A percentile compares a stretch with the other conserved stretches of the same genome.
phyloP scores from a whole-genome alignment of 2,113 vertebrate species.

The Psittacus erithacus region DNA sequence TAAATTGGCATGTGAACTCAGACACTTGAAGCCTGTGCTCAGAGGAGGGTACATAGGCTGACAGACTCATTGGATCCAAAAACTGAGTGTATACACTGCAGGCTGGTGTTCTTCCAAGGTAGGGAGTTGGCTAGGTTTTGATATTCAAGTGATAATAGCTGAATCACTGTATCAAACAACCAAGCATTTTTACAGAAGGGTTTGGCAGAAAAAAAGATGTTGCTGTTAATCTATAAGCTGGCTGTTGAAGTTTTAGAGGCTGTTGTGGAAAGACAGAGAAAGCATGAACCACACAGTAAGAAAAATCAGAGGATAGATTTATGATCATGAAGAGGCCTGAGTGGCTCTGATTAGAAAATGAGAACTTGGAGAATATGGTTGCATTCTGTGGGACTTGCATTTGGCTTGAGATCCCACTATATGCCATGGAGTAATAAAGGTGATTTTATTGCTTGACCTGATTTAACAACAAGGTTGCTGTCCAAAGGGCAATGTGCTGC shows the following conservation, averaged over 20 bases:
- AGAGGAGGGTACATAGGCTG: not conserved
- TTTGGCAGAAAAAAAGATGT: slow-evolving; percentile 22
- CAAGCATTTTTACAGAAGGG: not conserved
- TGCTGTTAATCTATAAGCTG: slow-evolving; percentile 1
- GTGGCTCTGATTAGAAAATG: not conserved
- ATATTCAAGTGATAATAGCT: slow-evolving; percentile 35
- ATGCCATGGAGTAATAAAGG: not conserved
- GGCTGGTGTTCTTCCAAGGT: not conserved
- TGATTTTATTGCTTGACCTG: not conserved
- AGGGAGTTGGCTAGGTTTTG: not conserved
- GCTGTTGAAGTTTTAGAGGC: slow-evolving; percentile 18
- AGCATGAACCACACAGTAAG: not conserved
- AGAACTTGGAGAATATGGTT: not conserved
- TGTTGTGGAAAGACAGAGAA: not conserved
- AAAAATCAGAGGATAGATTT: slow-evolving; percentile 17
- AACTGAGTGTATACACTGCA: not conserved
- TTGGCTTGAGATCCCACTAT: not conserved
- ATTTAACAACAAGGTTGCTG: not conserved
- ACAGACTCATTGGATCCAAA: not conserved
- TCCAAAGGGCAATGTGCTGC: not conserved
- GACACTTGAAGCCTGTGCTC: not conserved
- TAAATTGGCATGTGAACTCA: not conserved
- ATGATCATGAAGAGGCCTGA: not conserved
- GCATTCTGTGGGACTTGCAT: not conserved
- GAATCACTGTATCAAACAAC: slow-evolving; percentile 31